Evolutionary conservation across 2,113 vertebrate genomes (phyloP).

Genomic region (Trematomus loennbergii): DNA sequence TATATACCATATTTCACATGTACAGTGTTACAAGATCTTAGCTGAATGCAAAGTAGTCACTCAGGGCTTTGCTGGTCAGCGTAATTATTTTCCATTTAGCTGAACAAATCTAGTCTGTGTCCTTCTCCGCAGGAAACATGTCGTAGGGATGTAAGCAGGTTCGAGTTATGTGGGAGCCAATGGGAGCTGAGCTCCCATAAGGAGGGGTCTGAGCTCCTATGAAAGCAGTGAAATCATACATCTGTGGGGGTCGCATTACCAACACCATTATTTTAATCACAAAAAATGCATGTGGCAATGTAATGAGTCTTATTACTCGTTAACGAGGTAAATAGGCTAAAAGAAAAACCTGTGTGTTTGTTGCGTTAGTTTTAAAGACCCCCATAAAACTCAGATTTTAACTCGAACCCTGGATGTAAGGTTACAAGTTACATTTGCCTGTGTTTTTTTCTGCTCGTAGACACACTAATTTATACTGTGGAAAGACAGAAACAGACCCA

Average conservation of each 20-base stretch:
- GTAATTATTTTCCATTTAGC: conserved; percentile 26
- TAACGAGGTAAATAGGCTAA: too few species aligned
- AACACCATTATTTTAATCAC: too few species aligned
- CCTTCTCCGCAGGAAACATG: conserved; percentile 9
- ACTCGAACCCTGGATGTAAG: background rate
- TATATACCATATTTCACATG: conserved; percentile 10
- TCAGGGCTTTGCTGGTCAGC: conserved; percentile 64
- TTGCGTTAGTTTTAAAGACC: too few species aligned
- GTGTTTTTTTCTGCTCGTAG: background rate
- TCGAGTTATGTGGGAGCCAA: too few species aligned
- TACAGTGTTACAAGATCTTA: conserved; percentile 33
- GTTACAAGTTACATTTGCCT: conserved; percentile 5
- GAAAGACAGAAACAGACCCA: conserved; percentile 5
- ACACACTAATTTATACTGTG: background rate
- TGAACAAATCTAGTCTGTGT: conserved; percentile 46
- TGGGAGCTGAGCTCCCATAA: too few species aligned
- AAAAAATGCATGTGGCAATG: too few species aligned
- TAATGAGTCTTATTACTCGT: too few species aligned
- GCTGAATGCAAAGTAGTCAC: conserved; percentile 35
- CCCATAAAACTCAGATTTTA: too few species aligned
- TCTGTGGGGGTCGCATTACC: too few species aligned
- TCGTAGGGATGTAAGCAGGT: conserved; percentile 4
- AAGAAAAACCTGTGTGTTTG: too few species aligned
- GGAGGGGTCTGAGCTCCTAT: too few species aligned
- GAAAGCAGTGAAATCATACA: too few species aligned